Conservation (phyloP, 1,140 invertebrate genomes). For the Sesamia nonagrioides region DNA sequence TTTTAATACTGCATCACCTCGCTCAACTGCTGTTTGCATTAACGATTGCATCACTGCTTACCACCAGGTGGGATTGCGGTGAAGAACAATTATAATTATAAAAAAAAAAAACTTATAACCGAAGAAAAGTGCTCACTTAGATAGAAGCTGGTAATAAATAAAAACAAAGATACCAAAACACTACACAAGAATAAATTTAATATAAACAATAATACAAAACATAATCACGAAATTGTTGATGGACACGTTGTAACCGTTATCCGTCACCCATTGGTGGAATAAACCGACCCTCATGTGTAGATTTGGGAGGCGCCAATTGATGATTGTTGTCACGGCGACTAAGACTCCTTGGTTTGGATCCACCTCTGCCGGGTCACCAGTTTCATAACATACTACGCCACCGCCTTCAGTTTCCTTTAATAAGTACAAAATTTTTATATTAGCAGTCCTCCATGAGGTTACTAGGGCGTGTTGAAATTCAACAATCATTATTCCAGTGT, state of each 20-base stretch:
- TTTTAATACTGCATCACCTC: too few relatives aligned
- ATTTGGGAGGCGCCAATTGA: constrained; percentile 60
- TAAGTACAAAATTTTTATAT: neutral
- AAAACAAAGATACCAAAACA: too few relatives aligned
- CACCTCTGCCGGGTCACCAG: constrained; percentile 65
- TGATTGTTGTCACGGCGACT: constrained; percentile 65
- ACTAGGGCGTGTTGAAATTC: too few relatives aligned
- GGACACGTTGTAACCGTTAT: constrained; percentile 17
- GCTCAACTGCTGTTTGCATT: too few relatives aligned
- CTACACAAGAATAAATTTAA: neutral
- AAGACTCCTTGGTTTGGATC: constrained; percentile 59
- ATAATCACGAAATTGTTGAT: constrained; percentile 27
- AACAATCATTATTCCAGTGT: too few relatives aligned
- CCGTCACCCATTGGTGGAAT: constrained; percentile 66
- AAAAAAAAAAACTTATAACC: too few relatives aligned
- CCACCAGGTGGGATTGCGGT: too few relatives aligned
- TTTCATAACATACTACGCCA: constrained; percentile 66
- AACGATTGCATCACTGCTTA: too few relatives aligned
- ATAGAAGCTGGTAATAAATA: too few relatives aligned
- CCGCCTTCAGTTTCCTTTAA: constrained; percentile 68
- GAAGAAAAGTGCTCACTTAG: too few relatives aligned
- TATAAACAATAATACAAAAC: constrained; percentile 17
- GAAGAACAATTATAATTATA: too few relatives aligned
- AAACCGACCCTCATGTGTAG: constrained; percentile 63
- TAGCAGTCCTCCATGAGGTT: too few relatives aligned